Evolutionary conservation across 2,113 vertebrate species (phyloP).

Genomic region (Anoura caudifer): DNA sequence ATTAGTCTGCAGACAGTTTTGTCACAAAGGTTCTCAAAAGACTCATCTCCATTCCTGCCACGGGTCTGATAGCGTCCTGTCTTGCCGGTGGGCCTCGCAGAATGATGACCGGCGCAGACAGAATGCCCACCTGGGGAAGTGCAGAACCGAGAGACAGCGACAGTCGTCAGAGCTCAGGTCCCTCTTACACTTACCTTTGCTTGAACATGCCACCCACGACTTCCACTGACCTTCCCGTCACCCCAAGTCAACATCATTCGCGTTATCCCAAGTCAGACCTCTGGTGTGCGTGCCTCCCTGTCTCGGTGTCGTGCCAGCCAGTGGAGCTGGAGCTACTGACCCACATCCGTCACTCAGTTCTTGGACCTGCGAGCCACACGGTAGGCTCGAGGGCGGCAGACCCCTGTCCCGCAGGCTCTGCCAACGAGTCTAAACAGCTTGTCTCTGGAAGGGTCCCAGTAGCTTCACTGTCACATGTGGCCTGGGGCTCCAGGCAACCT

Average conservation of each 20-base stretch:
- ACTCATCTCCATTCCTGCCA: background rate
- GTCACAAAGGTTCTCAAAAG: background rate
- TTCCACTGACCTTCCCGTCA: background rate
- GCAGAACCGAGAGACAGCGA: rapidly evolving
- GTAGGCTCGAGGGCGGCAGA: background rate
- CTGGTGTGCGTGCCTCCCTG: background rate
- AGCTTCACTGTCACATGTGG: background rate
- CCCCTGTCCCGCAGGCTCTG: background rate
- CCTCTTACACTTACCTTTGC: background rate
- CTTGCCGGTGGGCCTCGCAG: background rate
- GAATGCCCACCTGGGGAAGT: rapidly evolving
- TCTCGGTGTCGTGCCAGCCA: no score
- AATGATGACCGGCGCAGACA: background rate
- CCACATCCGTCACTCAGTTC: background rate
- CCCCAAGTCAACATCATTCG: background rate
- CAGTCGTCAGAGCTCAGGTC: background rate
- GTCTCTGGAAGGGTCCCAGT: background rate
- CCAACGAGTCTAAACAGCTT: background rate
- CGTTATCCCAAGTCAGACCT: background rate
- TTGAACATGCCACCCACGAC: background rate
- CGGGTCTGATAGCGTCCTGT: background rate
- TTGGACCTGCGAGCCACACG: background rate
- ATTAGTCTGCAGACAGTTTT: background rate
- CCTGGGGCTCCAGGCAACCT: background rate
- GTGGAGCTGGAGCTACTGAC: background rate